Conservation (phyloP, 1,140 invertebrate genomes). For the Sycophila sp. region DNA sequence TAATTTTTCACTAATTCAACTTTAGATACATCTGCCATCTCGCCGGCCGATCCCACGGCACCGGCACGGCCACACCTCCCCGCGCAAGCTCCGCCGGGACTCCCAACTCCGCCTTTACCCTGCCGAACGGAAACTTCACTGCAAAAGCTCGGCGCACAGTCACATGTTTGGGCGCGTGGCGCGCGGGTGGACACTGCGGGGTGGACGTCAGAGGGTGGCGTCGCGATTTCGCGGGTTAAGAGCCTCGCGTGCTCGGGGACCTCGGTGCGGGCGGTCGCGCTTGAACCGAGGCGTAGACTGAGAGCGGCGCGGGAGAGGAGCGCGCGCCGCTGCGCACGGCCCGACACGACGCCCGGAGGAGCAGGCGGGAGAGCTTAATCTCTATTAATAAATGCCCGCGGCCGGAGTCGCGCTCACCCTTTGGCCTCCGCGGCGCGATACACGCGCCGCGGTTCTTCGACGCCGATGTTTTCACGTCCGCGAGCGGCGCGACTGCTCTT, state of each 20-base stretch:
- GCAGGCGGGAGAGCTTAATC: conserved; percentile 57
- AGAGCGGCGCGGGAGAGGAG: conserved; percentile 48
- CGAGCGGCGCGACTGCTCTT: too few species aligned
- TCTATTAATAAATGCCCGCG: conserved; percentile 65
- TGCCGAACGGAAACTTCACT: too few species aligned
- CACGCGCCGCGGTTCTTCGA: too few species aligned
- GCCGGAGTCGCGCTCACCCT: conserved; percentile 26
- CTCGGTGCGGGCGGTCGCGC: neutral
- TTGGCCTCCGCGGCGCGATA: neutral
- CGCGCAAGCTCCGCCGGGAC: too few species aligned
- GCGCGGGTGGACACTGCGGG: neutral
- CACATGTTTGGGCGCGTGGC: neutral
- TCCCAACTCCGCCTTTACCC: too few species aligned
- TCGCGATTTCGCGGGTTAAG: neutral
- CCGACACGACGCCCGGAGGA: conserved; percentile 58
- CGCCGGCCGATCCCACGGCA: too few species aligned
- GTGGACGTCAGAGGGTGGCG: neutral
- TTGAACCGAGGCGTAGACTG: neutral
- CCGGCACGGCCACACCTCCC: too few species aligned
- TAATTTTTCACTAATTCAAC: too few species aligned
- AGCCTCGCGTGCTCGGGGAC: neutral
- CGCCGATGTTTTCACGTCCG: too few species aligned
- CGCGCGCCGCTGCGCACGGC: conserved; percentile 57
- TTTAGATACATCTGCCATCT: too few species aligned
- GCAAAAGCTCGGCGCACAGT: too few species aligned